Conservation (phyloP, 1,140 invertebrate species). For the Harlomillsia oculata region DNA sequence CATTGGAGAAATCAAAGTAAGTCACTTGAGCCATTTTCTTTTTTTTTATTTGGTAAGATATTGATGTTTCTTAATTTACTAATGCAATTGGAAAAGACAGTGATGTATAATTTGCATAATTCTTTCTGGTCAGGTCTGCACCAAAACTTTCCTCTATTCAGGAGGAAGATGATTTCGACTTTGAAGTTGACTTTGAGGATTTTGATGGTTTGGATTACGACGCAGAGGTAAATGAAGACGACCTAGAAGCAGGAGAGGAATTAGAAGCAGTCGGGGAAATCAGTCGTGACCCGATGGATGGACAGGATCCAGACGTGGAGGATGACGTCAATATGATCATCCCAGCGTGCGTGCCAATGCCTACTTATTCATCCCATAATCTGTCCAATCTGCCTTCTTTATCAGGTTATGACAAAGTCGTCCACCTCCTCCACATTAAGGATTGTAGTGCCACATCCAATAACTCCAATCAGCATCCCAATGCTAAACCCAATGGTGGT, state of each 20-base stretch:
- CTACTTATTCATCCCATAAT: constrained; percentile 13
- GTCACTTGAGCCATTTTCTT: neutral
- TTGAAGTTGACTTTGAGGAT: neutral
- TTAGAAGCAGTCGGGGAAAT: neutral
- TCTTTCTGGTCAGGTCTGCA: constrained; percentile 58
- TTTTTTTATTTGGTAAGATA: neutral
- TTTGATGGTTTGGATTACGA: neutral
- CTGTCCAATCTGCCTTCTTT: constrained; percentile 24
- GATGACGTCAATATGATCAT: constrained; percentile 20
- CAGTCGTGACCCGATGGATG: neutral
- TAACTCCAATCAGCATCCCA: too few species aligned
- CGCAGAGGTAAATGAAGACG: neutral
- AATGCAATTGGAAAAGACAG: neutral
- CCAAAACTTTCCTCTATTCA: constrained; percentile 89
- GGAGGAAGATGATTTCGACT: constrained; percentile 46
- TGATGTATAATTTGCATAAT: neutral
- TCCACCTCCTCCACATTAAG: constrained; percentile 29
- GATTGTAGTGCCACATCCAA: too few species aligned
- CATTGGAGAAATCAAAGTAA: constrained; percentile 66
- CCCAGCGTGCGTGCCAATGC: constrained; percentile 24
- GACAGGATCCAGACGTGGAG: constrained; percentile 11
- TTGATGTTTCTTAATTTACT: neutral
- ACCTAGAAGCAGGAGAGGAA: neutral
- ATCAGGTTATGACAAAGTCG: constrained; percentile 27
- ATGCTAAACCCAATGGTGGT: too few species aligned